Base-by-base conservation (phyloP, 1,140 invertebrate genomes). In the Temnothorax nylanderi region DNA sequence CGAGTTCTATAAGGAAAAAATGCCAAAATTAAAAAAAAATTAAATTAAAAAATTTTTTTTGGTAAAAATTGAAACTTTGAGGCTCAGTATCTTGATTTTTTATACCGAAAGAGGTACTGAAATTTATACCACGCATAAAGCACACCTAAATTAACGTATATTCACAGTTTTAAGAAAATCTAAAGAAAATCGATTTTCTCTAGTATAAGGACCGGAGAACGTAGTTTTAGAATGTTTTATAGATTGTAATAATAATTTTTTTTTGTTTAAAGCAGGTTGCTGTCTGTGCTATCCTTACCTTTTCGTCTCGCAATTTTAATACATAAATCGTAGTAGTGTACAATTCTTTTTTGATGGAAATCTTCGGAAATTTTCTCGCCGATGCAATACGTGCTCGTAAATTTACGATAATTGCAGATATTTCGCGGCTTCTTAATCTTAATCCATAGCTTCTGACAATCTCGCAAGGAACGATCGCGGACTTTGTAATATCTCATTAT, bases 351-450 rank as follows among this genome's bases (percentile, higher is more conserved):
- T n/a, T 34, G 13, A 37, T 34, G 26, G 26, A 0, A 64, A 64
- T 69, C 62, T 51, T 51, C 7, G 10, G 44, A 8, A 13, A 51
- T 37, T 67, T 51, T 51, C 16, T 18, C 44, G 44, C 76, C 64
- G 47, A 26, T 26, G 26, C 34, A 47, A 80, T 54, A 60, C 34
- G 16, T 49, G 62, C 44, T 69, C 62, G 77, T 69, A 80, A 80
- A 80, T 26, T 80, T 80, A 32, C 64, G 47, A 69, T 80, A 69
- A 80, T 69, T 80, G 32, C 47, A 64, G 47, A 69, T 80, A 54
- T 51, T 34, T 80, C 47, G 64, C n/a, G 64, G 62, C 77, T 80
- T 69, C 64, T 49, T 80, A 80, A 69, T 80, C 34, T 49, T 80
- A 80, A 69, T 80, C 34, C 34, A 67, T 37, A 49, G 8, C 47